Evolutionary conservation across 2,888 invertebrate species (phyloP).

Genomic region (Sussaba pulchella): DNA sequence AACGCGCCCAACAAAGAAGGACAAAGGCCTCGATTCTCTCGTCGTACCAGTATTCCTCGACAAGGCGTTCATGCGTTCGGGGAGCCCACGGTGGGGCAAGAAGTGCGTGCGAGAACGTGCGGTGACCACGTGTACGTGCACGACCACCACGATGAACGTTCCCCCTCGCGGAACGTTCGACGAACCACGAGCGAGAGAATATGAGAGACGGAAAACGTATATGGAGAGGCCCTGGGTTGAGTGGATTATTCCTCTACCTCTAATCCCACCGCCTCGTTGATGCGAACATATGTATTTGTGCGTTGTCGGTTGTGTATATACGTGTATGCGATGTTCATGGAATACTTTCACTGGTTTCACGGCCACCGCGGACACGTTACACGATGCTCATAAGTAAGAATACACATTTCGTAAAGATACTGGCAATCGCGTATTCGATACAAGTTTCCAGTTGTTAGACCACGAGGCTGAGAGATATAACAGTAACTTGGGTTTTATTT

Average conservation of each 20-base stretch:
- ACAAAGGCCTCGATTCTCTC: conserved; percentile 75
- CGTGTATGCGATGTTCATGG: conserved; percentile 63
- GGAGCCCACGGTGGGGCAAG: conserved; percentile 1
- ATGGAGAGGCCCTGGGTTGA: not conserved
- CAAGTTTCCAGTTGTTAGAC: conserved; percentile 20
- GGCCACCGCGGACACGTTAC: conserved; percentile 82
- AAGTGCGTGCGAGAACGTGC: conserved; percentile 20
- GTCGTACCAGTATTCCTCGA: conserved; percentile 22
- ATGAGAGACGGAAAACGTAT: conserved; percentile 8
- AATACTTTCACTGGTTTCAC: conserved; percentile 84
- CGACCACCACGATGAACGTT: conserved; percentile 36
- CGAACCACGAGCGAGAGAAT: conserved; percentile 9
- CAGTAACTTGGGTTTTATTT: not conserved
- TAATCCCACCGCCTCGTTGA: conserved; percentile 3
- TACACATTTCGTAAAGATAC: conserved; percentile 65
- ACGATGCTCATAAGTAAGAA: conserved; percentile 78
- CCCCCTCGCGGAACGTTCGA: conserved; percentile 3
- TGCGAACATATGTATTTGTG: not conserved
- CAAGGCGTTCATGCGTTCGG: conserved; percentile 16
- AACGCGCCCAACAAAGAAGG: conserved; percentile 74
- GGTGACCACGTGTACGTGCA: conserved; percentile 28
- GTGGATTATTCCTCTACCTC: conserved; percentile 12
- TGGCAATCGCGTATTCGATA: conserved; percentile 46
- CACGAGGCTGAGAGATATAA: not conserved
- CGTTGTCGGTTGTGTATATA: not conserved